Evolutionary conservation across 2,797 vertebrate species (phyloP).

Genomic region (Phataginus tricuspis): DNA sequence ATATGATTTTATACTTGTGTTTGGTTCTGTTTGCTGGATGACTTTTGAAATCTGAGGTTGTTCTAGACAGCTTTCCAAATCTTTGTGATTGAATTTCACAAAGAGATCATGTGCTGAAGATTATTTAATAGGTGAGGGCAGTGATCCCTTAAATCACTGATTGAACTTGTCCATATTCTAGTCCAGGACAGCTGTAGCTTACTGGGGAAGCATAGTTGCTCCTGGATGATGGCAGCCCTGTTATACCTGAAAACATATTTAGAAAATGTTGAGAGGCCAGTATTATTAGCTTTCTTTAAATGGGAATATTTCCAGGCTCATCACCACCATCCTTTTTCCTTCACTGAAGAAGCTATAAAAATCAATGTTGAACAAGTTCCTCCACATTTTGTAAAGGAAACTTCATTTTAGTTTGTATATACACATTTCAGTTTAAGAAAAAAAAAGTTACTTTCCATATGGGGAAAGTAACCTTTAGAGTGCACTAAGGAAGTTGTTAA

Average conservation of each 20-base stretch:
- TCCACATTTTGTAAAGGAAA: slow-evolving; percentile 22
- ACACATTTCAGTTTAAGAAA: background rate
- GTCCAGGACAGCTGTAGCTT: background rate
- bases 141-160: background rate
- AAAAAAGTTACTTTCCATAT: background rate
- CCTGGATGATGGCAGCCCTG: background rate
- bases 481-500: slow-evolving; percentile 34
- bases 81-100: slow-evolving; percentile 21
- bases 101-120: background rate
- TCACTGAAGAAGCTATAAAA: background rate
- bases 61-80: slow-evolving; percentile 1
- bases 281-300: background rate
- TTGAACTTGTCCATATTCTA: background rate
- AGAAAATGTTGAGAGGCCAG: background rate
- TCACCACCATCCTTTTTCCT: background rate
- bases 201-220: background rate
- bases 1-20: background rate
- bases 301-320: background rate
- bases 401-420: slow-evolving; percentile 61
- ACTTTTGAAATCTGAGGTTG: background rate
- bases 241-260: background rate
- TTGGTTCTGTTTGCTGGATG: slow-evolving; percentile 34
- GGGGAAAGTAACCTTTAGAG: background rate
- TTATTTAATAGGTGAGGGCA: background rate
- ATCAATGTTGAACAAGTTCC: background rate